Conservation (phyloP, 2,113 vertebrate genomes). For the Scopus umbretta region DNA sequence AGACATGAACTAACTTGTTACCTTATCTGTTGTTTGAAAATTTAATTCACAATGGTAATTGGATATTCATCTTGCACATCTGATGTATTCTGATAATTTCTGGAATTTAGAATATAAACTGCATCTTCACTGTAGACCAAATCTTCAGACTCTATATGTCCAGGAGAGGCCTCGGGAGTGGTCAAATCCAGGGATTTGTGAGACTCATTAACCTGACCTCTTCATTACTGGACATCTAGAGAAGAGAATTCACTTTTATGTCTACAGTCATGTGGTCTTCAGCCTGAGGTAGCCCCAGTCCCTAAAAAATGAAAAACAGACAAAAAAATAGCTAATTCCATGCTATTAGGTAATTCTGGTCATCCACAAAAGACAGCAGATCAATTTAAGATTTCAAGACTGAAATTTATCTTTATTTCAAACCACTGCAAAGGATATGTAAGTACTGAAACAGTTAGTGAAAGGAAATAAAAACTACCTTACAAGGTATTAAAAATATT, state of each 20-base stretch:
- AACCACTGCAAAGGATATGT: background rate
- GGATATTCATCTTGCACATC: background rate
- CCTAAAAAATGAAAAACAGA: background rate
- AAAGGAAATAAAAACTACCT: background rate
- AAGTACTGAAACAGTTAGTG: background rate
- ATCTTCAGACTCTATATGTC: background rate
- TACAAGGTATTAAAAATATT: background rate
- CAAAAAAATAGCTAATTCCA: background rate
- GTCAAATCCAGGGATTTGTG: background rate
- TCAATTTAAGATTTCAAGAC: background rate
- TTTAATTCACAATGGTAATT: background rate
- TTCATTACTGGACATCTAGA: background rate
- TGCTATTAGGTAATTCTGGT: background rate
- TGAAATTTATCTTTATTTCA: background rate
- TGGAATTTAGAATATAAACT: background rate
- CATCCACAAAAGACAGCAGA: background rate
- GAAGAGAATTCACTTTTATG: background rate
- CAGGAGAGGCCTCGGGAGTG: background rate
- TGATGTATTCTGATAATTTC: background rate
- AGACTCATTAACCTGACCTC: background rate
- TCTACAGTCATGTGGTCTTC: background rate
- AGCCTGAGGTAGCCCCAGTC: background rate
- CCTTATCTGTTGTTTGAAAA: background rate
- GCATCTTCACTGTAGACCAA: background rate
- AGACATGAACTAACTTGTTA: background rate